These are phyloP conservation scores for Plecturocebus donacophilus DNA, from an alignment of 2,113 vertebrate species.

Conservation along the genomic window DNA sequence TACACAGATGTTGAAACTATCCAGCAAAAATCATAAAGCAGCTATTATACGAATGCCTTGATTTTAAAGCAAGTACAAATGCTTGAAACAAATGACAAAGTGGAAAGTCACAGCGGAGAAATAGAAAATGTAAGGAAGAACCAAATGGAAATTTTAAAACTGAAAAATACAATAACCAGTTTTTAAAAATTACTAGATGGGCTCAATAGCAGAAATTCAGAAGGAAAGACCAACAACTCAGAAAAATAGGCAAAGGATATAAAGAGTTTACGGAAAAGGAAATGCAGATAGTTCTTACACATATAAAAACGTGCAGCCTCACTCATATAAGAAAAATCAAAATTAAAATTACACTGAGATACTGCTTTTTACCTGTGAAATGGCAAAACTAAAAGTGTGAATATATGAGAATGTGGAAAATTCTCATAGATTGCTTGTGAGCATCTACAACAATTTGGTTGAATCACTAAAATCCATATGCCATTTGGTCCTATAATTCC, in stretches of 20 bases:
- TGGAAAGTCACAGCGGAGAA: background rate
- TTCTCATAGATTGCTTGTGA: background rate
- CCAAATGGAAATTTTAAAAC: background rate
- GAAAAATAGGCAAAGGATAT: background rate
- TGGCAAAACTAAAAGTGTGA: background rate
- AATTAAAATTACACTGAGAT: background rate
- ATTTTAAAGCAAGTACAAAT: background rate
- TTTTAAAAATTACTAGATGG: background rate
- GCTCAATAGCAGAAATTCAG: background rate
- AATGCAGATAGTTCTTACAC: background rate
- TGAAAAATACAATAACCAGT: background rate
- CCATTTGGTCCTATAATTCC: background rate
- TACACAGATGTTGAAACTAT: background rate
- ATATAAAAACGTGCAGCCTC: background rate
- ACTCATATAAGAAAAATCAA: background rate
- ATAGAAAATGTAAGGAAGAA: background rate
- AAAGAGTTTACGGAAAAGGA: background rate
- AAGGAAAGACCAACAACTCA: background rate
- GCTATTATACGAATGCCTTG: background rate
- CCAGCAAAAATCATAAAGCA: background rate
- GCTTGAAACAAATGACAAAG: background rate
- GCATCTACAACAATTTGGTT: background rate
- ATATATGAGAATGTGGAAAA: background rate
- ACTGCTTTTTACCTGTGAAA: background rate
- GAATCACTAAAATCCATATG: background rate